Evolutionary conservation across 2,797 vertebrate genomes (phyloP).

Genomic region (Tadarida brasiliensis): DNA sequence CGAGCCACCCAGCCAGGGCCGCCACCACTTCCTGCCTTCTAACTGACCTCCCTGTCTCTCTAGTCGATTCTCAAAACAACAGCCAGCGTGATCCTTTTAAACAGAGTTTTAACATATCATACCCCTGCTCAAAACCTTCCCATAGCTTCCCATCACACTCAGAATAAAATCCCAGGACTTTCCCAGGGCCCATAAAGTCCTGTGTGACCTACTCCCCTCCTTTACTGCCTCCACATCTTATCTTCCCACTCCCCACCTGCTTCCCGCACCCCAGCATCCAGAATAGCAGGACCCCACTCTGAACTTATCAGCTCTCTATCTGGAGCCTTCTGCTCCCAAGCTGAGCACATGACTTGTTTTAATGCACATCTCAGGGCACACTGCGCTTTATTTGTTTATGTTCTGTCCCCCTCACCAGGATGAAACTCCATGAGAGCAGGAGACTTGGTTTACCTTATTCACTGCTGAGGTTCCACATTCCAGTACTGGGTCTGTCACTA

Average conservation of each 20-base stretch:
- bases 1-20: not conserved
- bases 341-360: not conserved
- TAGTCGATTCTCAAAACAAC: not conserved
- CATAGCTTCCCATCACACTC: not conserved
- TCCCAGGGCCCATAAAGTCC: not conserved
- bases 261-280: not conserved
- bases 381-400: not conserved
- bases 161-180: constrained; percentile 16
- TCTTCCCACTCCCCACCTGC: not conserved
- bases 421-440: not conserved
- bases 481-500: not conserved
- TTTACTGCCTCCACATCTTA: not conserved
- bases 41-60: not conserved
- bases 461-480: not conserved
- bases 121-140: not conserved
- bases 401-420: not conserved
- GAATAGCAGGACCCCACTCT: not conserved
- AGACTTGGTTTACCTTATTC: not conserved
- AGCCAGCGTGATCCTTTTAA: not conserved
- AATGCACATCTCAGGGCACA: not conserved
- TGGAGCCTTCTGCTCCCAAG: not conserved
- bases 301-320: not conserved
- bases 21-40: not conserved
- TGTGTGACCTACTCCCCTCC: not conserved
- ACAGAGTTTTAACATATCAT: not conserved